A percentile compares a stretch with the other conserved stretches of the same genome.
These are phyloP conservation scores for Mizuhopecten yessoensis DNA, from an alignment of 1,140 invertebrate genomes.

Conservation along the genomic window DNA sequence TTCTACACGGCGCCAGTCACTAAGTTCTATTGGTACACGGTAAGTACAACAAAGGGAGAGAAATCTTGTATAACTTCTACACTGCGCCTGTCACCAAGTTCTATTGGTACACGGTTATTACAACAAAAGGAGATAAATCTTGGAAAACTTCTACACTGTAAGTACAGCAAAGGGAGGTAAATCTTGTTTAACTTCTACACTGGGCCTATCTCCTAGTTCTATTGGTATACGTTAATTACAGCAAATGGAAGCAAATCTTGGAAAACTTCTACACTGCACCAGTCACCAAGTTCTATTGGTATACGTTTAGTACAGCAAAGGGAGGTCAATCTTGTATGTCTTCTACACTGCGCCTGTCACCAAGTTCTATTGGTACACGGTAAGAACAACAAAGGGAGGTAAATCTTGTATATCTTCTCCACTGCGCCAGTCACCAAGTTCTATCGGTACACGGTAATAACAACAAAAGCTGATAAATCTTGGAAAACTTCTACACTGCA, in stretches of 20 bases:
- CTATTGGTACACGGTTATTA: constrained; percentile 50
- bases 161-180: too few species aligned
- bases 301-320: constrained; percentile 66
- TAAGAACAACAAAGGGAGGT: too few species aligned
- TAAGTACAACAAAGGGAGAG: too few species aligned
- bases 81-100: constrained; percentile 62
- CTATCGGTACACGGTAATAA: neutral
- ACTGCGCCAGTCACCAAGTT: constrained; percentile 1
- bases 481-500: neutral
- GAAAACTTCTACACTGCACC: too few species aligned
- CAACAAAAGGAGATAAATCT: too few species aligned
- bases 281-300: too few species aligned
- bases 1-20: too few species aligned
- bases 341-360: neutral
- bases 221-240: constrained; percentile 49
- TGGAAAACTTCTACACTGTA: constrained; percentile 70
- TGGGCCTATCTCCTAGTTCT: constrained; percentile 57
- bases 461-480: too few species aligned
- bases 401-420: neutral
- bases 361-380: neutral
- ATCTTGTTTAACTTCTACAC: neutral
- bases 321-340: neutral
- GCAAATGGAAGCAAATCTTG: too few species aligned
- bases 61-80: constrained; percentile 66
- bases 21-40: too few species aligned